Base-by-base conservation (phyloP, 2,797 vertebrate species). In the Remorina albescens region DNA sequence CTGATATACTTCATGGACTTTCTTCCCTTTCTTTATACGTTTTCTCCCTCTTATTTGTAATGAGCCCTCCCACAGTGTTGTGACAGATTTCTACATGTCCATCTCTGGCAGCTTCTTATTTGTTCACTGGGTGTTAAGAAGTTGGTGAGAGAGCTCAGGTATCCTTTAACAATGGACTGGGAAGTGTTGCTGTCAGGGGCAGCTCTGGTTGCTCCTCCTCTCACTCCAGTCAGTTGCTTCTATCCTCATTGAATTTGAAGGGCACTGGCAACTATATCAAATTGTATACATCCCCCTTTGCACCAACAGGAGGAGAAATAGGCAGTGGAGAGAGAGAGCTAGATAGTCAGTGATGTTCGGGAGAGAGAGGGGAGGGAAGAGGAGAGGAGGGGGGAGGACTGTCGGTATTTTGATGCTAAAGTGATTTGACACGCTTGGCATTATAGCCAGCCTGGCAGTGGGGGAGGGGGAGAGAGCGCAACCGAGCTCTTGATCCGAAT, bases 381-480 rank as follows among this genome's bases (percentile, higher is more conserved):
- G 67, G 37, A 46, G 63, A 36, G 66, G 36, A 62, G 72, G 26
- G 46, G 21, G 51, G 44, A 2, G 10, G 55, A 55, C 77, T 90
- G 82, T 88, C 53, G 30, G 82, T 85, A 89, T 91, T 94, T 93
- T 94, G 94, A 95, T 21, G 80, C 85, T 94, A 76, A 95, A 93
- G 84, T 56, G 89, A 91, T 94, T 84, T 46, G 95, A 94, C 90
- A 93, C 65, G 89, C 92, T 92, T 95, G 95, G 94, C 95, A 95
- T 84, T 74, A 90, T 91, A 92, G 80, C 74, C 2, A 59, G 89
- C 79, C 82, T 46, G 67, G 73, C 18, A 19, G 68, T 19, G 74
- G 90, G 75, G 67, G 44, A 51, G 83, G 89, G 79, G 61, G 84
- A 56, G 83, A 76, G 15, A 76, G 83, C 79, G 80, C 83, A 89